Base-by-base conservation (phyloP, 2,113 vertebrate genomes). In the Euleptes europaea region DNA sequence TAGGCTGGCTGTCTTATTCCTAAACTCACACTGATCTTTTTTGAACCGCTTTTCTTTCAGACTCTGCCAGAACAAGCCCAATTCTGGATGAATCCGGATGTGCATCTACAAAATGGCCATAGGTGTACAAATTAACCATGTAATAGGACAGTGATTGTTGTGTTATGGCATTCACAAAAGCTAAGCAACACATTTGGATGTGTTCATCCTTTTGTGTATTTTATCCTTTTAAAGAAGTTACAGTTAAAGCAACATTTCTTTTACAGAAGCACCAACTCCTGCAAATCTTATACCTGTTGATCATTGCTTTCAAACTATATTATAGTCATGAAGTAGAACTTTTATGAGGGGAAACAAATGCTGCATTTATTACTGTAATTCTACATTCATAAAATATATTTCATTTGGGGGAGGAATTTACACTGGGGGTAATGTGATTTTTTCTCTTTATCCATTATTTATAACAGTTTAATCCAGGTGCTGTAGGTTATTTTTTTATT, bases 341-440 rank as follows among this genome's bases (percentile, higher is more conserved):
- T 96, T 96, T 96, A 93, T 95, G 95, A 92, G 95, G 93, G 90
- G 91, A 96, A 96, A 96, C 97, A 95, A 97, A 96, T 95, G 93
- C 95, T 96, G 93, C 94, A 94, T 95, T 95, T 96, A 96, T 97
- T 97, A 96, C 93, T 92, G 93, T 95, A 95, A 96, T 96, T 95
- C 96, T 95, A 94, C 95, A 95, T 96, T 97, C 95, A 97, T 97
- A 97, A 97, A 97, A 95, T 96, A 96, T 95, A 96, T 96, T 96
- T 97, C 95, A 95, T 92, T 90, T 94, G 90, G 92, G 85, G 92
- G 88, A 95, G 93, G 93, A 96, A 95, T 96, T 97, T 96, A 96
- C 94, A 95, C 94, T 96, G 95, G 94, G 95, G 94, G 93, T 96
- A 96, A 96, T 97, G 96, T 96, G 94, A 97, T 96, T 96, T 97